Conservation (phyloP, 2,888 invertebrate genomes). For the Endotricha flammealis region DNA sequence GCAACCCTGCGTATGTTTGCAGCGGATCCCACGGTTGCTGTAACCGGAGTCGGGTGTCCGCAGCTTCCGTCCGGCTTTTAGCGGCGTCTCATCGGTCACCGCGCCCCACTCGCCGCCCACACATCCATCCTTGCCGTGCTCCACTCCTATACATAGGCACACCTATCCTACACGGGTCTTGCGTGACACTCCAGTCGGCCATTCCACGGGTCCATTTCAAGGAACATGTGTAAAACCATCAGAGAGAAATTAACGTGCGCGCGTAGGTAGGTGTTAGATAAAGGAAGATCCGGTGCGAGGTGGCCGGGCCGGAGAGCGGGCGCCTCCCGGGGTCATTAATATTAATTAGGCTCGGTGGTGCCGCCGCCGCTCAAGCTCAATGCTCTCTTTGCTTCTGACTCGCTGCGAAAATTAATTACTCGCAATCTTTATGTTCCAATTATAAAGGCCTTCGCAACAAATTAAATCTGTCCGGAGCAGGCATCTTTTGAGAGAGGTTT, state of each 20-base stretch:
- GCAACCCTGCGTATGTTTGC: constrained; percentile 60
- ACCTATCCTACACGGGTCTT: no score
- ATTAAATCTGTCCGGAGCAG: constrained; percentile 78
- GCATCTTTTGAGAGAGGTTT: constrained; percentile 76
- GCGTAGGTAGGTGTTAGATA: constrained; percentile 49
- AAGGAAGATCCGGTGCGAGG: constrained; percentile 42
- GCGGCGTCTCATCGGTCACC: constrained; percentile 69
- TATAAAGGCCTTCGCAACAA: constrained; percentile 79
- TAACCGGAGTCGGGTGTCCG: constrained; percentile 70
- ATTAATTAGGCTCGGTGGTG: constrained; percentile 73
- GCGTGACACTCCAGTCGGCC: no score
- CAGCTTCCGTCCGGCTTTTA: constrained; percentile 78
- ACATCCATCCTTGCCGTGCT: constrained; percentile 31
- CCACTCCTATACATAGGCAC: constrained; percentile 33
- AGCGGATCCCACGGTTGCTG: constrained; percentile 68
- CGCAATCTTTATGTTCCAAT: constrained; percentile 79
- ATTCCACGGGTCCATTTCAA: constrained; percentile 14
- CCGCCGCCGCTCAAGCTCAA: constrained; percentile 54
- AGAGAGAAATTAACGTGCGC: constrained; percentile 28
- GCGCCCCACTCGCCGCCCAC: constrained; percentile 26
- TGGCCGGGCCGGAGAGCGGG: constrained; percentile 34
- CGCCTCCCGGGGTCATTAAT: constrained; percentile 71
- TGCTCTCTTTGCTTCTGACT: constrained; percentile 76
- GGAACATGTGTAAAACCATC: constrained; percentile 33
- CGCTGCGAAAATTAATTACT: constrained; percentile 78